These are phyloP conservation scores for Lasiurus cinereus DNA, from an alignment of 2,113 vertebrate species.

Conservation along the genomic window DNA sequence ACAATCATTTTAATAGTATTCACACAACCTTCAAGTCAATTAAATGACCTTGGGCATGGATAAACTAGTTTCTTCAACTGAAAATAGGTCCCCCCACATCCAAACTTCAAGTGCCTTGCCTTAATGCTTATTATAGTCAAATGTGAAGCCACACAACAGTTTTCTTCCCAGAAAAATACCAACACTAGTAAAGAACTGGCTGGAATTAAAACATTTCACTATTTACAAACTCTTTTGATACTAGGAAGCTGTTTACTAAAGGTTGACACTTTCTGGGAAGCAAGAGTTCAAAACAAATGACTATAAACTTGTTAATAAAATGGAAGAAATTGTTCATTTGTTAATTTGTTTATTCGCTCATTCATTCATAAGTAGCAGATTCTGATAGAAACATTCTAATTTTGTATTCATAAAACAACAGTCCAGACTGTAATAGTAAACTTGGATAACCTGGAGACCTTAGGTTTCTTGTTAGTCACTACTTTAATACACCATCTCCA, in stretches of 20 bases:
- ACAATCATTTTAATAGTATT: background rate
- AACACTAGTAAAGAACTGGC: constrained; percentile 6
- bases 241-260: constrained; percentile 7
- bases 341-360: background rate
- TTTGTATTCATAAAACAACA: constrained; percentile 27
- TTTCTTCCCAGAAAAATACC: background rate
- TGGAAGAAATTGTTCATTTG: constrained; percentile 20
- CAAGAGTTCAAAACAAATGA: constrained; percentile 49
- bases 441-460: background rate
- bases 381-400: constrained; percentile 31
- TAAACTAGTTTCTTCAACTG: background rate
- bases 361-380: constrained; percentile 5
- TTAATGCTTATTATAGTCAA: constrained; percentile 27
- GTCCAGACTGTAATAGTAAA: background rate
- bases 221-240: constrained; percentile 46
- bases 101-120: constrained; percentile 59
- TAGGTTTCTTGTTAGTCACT: background rate
- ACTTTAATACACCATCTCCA: background rate
- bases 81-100: background rate
- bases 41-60: background rate
- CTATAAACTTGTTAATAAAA: background rate
- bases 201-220: constrained; percentile 35
- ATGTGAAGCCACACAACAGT: constrained; percentile 16
- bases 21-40: background rate
- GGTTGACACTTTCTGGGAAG: constrained; percentile 44